Evolutionary conservation across 2,797 vertebrate genomes (phyloP).

Genomic region (Florisuga fusca): DNA sequence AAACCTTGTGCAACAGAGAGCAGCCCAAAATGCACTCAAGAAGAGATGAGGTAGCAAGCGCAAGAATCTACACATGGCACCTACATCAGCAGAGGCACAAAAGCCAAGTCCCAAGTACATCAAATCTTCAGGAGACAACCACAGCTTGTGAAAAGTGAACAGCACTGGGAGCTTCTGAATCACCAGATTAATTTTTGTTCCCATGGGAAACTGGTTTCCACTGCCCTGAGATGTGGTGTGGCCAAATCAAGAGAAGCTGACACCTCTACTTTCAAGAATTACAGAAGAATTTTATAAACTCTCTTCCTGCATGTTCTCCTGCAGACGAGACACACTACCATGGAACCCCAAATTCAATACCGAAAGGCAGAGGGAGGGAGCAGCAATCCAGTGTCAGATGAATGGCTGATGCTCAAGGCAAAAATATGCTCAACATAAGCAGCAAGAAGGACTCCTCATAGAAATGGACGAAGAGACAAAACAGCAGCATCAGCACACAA

Average conservation of each 20-base stretch:
- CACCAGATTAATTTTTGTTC: neutral
- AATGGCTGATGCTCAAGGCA: neutral
- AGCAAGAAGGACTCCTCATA: neutral
- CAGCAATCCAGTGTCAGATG: neutral
- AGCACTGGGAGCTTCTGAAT: neutral
- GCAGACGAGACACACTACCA: neutral
- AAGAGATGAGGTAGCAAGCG: neutral
- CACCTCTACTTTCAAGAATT: neutral
- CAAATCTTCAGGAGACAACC: neutral
- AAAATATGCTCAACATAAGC: accelerated
- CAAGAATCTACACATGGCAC: neutral
- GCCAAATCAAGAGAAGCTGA: neutral
- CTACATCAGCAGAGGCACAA: neutral
- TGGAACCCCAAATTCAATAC: neutral
- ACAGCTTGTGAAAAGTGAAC: neutral
- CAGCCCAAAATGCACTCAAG: too few species aligned
- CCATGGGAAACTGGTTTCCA: neutral
- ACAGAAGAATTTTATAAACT: neutral
- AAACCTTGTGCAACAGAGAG: neutral
- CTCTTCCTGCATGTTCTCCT: neutral
- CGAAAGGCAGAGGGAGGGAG: neutral
- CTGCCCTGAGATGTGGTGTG: neutral
- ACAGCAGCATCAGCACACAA: neutral
- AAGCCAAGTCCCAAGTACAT: neutral
- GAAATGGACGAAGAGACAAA: neutral